Evolutionary conservation across 2,113 vertebrate genomes (phyloP), one percentile per base, ranked within the genome.

Genomic region (Takifugu bimaculatus): DNA sequence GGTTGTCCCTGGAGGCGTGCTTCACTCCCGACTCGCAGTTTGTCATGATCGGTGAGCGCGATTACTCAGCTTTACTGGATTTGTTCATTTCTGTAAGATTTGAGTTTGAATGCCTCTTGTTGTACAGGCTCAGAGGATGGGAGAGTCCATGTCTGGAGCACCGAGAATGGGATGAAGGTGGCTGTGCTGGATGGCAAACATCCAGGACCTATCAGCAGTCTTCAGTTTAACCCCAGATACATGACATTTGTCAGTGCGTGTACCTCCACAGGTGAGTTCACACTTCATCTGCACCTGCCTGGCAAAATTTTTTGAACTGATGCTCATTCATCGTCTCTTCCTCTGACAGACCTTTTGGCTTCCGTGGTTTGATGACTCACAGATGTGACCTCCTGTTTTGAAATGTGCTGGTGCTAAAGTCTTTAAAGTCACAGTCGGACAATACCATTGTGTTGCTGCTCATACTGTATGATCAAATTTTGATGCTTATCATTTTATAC

Each of bases 21-120:
- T 99, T 99, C 85, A 98, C 97, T 49, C 97, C 97, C 35, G 97
- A 99, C 80, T 99, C 97, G 7, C 93, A 98, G 89, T 99, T 99
- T 83, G 92, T 96, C 75, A 99, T 99, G 96, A 99, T 97, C 49
- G 97, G 97, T 99, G 85, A 94, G 93, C 10, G 1, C 9, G 45
- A 29, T 3, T 20, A 0, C 5, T 47, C 5, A 39, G 9, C 14
- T 35, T 62, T 13, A 43, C 3, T 4, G 45, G 57, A 2, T 57
- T n/a, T 3, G 1, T 12, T 1, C 50, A 20, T 15, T 48, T 44
- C 13, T 39, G 13, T 14, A 1, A 35, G 13, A 20, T 50, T 15
- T 20, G 25, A 26, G 20, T 35, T 56, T 4, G 52, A 15, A 2
- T 49, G 1, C 56, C 3, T 66, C 5, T 66, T 15, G 25, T 12